phyloP scores from a whole-genome alignment of 2,888 invertebrate genomes.

The Lapara coniferarum region DNA sequence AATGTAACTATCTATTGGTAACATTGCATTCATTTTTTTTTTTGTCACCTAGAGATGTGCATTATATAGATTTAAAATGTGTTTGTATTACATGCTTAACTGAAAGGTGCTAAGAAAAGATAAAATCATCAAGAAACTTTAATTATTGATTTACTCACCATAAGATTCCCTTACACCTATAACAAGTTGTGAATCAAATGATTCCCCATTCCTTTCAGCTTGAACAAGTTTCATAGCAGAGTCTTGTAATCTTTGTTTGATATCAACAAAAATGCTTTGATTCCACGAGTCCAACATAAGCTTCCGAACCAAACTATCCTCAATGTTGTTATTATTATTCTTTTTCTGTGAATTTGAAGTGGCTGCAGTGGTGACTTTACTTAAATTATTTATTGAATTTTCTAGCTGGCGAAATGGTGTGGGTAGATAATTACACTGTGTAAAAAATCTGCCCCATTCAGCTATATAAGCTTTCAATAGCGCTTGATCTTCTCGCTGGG shows the following conservation, averaged over 20 bases:
- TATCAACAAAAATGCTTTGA: conserved; percentile 97
- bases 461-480: conserved; percentile 97
- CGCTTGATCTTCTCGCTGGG: conserved; percentile 97
- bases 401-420: conserved; percentile 97
- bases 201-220: conserved; percentile 98
- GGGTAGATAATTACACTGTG: conserved; percentile 98
- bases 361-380: conserved; percentile 70
- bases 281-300: conserved; percentile 99
- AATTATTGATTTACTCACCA: conserved; percentile 79
- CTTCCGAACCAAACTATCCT: conserved; percentile 96
- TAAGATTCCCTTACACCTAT: conserved; percentile 99
- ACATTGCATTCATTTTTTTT: no score
- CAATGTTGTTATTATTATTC: conserved; percentile 85
- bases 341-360: conserved; percentile 74
- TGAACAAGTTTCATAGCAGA: conserved; percentile 99
- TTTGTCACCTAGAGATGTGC: no score
- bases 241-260: conserved; percentile 95
- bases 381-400: conserved; percentile 87
- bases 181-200: conserved; percentile 98
- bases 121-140: conserved; percentile 6
- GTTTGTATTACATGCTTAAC: no score
- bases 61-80: no score
- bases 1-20: no score
- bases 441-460: conserved; percentile 99
- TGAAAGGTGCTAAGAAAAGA: background rate